These are phyloP conservation scores for Zosterops borbonicus DNA, from an alignment of 2,113 vertebrate species.

Conservation along the genomic window DNA sequence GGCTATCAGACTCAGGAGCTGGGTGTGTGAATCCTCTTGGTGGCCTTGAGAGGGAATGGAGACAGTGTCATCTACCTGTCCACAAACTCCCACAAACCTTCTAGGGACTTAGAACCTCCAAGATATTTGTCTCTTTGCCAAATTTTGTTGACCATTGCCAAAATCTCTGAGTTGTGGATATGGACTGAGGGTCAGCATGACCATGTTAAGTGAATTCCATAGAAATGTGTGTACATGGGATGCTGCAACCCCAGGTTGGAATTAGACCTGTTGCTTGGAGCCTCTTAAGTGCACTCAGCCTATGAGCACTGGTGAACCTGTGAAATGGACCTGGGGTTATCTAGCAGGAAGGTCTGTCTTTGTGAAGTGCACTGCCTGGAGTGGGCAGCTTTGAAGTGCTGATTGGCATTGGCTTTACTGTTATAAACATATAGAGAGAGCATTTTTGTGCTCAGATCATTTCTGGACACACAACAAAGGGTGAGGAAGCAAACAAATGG, in stretches of 20 bases:
- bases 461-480: conserved; percentile 46
- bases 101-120: background rate
- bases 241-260: background rate
- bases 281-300: background rate
- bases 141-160: background rate
- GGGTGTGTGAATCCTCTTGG: background rate
- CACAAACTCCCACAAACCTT: background rate
- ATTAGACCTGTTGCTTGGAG: background rate
- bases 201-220: background rate
- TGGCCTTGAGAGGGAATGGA: accelerated
- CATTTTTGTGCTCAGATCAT: background rate
- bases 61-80: background rate
- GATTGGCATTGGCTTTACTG: background rate
- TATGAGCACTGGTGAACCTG: background rate
- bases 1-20: background rate
- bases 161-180: background rate
- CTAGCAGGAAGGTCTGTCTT: conserved; percentile 26
- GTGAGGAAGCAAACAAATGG: conserved; percentile 7
- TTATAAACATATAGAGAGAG: background rate
- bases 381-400: conserved; percentile 49
- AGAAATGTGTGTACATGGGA: background rate
- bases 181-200: background rate
- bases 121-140: background rate
- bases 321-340: background rate
- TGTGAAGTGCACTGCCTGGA: conserved; percentile 31